Percentiles rank a stretch among this genome's conserved stretches.
Evolutionary conservation across 2,888 invertebrate species (phyloP).

Genomic region (Drosophila quinaria): DNA sequence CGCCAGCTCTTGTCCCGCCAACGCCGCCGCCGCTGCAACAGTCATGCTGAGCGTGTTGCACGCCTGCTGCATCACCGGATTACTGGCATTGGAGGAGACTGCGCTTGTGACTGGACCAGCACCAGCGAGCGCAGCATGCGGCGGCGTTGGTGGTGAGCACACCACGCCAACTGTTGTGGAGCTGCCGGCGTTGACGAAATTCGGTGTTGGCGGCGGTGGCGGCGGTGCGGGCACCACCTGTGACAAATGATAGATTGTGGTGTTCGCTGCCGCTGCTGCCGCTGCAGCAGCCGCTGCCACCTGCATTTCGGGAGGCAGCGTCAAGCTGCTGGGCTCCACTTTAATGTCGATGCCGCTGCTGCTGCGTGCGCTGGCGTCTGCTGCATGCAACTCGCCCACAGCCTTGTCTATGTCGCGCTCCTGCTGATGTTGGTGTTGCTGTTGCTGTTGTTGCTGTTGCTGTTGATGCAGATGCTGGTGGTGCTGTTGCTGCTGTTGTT

Average conservation of each 20-base stretch:
- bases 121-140: conserved; percentile 18
- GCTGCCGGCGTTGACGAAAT: conserved; percentile 42
- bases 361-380: conserved; percentile 51
- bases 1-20: conserved; percentile 55
- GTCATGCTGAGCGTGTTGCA: conserved; percentile 60
- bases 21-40: conserved; percentile 41
- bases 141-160: conserved; percentile 56
- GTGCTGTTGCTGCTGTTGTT: conserved; percentile 59
- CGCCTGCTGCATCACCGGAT: conserved; percentile 39
- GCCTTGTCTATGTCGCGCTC: conserved; percentile 78
- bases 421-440: conserved; percentile 59
- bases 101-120: conserved; percentile 1
- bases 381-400: conserved; percentile 78
- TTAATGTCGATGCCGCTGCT: conserved; percentile 77
- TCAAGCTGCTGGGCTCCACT: conserved; percentile 70
- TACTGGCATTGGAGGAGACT: conserved; percentile 28
- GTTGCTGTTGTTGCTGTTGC: conserved; percentile 2
- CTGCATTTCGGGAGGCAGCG: conserved; percentile 62
- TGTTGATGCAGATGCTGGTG: conserved; percentile 57
- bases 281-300: conserved; percentile 45
- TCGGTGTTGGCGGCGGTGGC: conserved; percentile 61
- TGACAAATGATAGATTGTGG: conserved; percentile 79
- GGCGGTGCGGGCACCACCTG: conserved; percentile 72
- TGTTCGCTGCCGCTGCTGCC: conserved; percentile 37
- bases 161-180: conserved; percentile 36